Evolutionary conservation across 1,140 invertebrate species (phyloP).

Genomic region (Calosoma granatense): DNA sequence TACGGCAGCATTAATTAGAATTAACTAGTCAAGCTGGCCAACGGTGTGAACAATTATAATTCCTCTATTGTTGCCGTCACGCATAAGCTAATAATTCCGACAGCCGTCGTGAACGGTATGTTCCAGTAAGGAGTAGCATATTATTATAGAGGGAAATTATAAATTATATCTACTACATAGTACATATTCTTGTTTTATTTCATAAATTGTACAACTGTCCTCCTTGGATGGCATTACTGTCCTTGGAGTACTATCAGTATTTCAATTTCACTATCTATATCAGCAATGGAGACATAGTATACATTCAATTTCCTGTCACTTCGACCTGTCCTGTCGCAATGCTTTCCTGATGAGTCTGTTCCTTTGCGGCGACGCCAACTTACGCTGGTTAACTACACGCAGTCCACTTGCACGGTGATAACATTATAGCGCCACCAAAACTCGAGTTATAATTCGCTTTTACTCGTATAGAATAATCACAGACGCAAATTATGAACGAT

Average conservation of each 20-base stretch:
- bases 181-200: too few species aligned
- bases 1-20: slow-evolving; percentile 1
- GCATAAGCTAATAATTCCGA: slow-evolving; percentile 1
- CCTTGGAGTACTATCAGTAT: too few species aligned
- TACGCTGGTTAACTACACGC: not conserved
- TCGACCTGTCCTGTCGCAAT: not conserved
- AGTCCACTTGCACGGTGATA: not conserved
- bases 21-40: slow-evolving; percentile 5
- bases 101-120: not conserved
- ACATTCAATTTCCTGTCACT: not conserved
- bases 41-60: slow-evolving; percentile 9
- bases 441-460: not conserved
- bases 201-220: too few species aligned
- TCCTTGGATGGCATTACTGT: too few species aligned
- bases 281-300: too few species aligned
- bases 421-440: not conserved
- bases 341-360: not conserved
- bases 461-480: not conserved
- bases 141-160: not conserved
- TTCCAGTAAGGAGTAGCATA: not conserved
- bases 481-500: not conserved
- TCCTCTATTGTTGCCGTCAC: not conserved
- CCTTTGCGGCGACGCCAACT: not conserved
- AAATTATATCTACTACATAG: too few species aligned
- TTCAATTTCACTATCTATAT: too few species aligned